A percentile compares a stretch with the other conserved stretches of the same genome.
Evolutionary conservation across 2,797 vertebrate species (phyloP).

Genomic region (Phoxinus dragarum): DNA sequence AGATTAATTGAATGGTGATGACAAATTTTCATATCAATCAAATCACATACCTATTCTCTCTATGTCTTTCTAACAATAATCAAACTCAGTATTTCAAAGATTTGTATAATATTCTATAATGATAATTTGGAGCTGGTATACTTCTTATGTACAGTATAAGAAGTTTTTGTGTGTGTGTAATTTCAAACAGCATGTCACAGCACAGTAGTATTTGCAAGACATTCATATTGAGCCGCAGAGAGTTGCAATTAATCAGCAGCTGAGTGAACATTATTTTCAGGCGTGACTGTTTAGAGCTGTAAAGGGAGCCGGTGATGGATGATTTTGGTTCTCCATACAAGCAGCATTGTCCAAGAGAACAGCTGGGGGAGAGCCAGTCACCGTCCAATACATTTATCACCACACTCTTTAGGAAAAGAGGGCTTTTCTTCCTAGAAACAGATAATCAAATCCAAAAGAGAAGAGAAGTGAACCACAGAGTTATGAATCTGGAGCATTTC

Average conservation of each 20-base stretch:
- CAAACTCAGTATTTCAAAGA: background rate
- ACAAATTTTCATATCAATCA: too few species aligned
- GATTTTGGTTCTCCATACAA: conserved; percentile 72
- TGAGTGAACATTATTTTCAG: conserved; percentile 64
- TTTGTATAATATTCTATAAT: background rate
- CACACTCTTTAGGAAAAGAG: conserved; percentile 23
- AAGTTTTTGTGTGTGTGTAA: conserved; percentile 20
- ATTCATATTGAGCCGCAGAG: conserved; percentile 62
- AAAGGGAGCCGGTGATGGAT: conserved; percentile 71
- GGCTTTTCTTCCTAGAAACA: conserved; percentile 6
- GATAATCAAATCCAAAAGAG: conserved; percentile 6
- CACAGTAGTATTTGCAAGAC: conserved; percentile 57
- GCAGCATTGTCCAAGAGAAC: conserved; percentile 66
- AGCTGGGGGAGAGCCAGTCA: conserved; percentile 59
- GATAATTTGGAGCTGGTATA: background rate
- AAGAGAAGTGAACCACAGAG: background rate
- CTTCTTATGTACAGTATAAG: background rate
- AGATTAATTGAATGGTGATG: background rate
- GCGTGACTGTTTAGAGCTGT: conserved; percentile 65
- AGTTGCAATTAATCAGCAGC: conserved; percentile 71
- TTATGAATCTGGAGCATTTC: conserved; percentile 1
- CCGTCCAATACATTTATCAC: conserved; percentile 34
- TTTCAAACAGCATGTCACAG: conserved; percentile 52
- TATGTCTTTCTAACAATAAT: background rate
- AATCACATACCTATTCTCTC: too few species aligned